Percentiles rank a stretch among this genome's conserved stretches.
phyloP scores from a whole-genome alignment of 2,888 invertebrate genomes.

The Amphipyra berbera region DNA sequence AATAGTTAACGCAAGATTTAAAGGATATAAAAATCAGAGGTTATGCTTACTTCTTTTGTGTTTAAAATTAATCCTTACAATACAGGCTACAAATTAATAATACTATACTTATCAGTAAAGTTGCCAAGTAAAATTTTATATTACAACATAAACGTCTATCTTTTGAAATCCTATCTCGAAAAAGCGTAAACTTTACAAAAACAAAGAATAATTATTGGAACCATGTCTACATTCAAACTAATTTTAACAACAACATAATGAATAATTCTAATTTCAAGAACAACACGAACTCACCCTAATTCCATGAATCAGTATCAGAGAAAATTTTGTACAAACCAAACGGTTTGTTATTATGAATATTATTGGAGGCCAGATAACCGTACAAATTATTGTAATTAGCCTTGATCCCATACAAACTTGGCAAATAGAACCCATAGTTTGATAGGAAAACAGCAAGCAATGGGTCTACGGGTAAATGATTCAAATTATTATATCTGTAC shows the following conservation, averaged over 20 bases:
- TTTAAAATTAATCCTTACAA: too few relatives aligned
- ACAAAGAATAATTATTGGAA: neutral
- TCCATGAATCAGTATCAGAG: slow-evolving; percentile 80
- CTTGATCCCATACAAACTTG: slow-evolving; percentile 74
- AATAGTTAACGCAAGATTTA: too few relatives aligned
- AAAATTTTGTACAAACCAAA: slow-evolving; percentile 91
- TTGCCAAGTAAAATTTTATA: too few relatives aligned
- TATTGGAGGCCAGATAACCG: slow-evolving; percentile 91
- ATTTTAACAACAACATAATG: neutral
- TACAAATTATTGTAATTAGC: slow-evolving; percentile 87
- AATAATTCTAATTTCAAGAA: slow-evolving; percentile 15
- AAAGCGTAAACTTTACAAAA: neutral
- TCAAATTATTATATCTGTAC: slow-evolving; percentile 85
- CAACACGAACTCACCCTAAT: slow-evolving; percentile 52
- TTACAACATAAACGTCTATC: too few relatives aligned
- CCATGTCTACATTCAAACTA: neutral
- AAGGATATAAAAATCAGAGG: too few relatives aligned
- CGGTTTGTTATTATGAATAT: slow-evolving; percentile 91
- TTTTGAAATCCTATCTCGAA: too few relatives aligned
- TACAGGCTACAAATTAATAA: too few relatives aligned
- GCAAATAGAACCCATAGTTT: slow-evolving; percentile 91
- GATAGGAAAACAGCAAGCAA: slow-evolving; percentile 90
- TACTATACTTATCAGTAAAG: too few relatives aligned
- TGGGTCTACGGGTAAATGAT: slow-evolving; percentile 90
- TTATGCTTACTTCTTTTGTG: too few relatives aligned